Conservation (phyloP, 2,797 vertebrate species). For the Sylvilagus floridanus region DNA sequence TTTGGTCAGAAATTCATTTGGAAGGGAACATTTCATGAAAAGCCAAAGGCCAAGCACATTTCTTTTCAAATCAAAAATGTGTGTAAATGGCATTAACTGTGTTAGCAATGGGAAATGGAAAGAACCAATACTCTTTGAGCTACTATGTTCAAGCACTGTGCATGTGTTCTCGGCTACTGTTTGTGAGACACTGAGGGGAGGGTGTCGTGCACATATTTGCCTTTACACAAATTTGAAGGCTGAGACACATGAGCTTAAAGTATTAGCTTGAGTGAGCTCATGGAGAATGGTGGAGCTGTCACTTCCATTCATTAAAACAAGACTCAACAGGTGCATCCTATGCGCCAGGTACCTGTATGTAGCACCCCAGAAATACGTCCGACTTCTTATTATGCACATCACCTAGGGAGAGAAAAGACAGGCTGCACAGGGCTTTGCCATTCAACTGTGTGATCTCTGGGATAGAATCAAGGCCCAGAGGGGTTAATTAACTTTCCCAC, state of each 20-base stretch:
- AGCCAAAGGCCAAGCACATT: conserved; percentile 34
- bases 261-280: background rate
- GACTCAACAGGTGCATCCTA: accelerated
- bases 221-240: background rate
- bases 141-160: background rate
- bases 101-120: background rate
- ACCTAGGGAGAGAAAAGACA: background rate
- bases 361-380: background rate
- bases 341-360: background rate
- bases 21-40: conserved; percentile 3
- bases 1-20: background rate
- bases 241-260: background rate
- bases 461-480: background rate
- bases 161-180: background rate
- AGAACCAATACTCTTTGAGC: background rate
- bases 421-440: background rate
- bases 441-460: background rate
- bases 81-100: background rate
- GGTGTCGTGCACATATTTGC: accelerated
- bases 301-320: background rate
- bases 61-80: background rate
- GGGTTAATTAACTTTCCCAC: background rate
- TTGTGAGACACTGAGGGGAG: background rate
- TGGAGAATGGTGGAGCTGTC: background rate
- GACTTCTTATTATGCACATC: background rate